Percentiles rank a stretch among this genome's conserved stretches.
These are phyloP conservation scores for Meghimatium bilineatum DNA, from an alignment of 2,888 invertebrate genomes.

Conservation along the genomic window DNA sequence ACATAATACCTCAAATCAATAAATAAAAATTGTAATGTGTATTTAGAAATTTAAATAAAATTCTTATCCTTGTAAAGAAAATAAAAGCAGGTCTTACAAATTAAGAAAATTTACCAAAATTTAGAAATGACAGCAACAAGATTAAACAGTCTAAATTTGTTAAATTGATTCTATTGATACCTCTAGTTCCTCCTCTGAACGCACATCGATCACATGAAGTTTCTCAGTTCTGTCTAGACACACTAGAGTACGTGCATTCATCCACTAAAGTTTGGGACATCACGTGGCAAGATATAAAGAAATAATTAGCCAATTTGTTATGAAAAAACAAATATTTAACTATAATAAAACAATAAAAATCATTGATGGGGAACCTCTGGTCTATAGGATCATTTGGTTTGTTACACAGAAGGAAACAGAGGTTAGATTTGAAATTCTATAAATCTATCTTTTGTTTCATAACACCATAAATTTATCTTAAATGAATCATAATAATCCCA, in stretches of 20 bases:
- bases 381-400: too few relatives aligned
- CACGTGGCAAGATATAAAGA: not conserved
- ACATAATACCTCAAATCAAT: too few relatives aligned
- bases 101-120: not conserved
- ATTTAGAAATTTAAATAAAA: too few relatives aligned
- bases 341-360: not conserved
- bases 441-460: too few relatives aligned
- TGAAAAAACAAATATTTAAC: not conserved
- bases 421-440: too few relatives aligned
- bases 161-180: conserved; percentile 60
- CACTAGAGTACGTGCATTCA: conserved; percentile 89
- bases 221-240: conserved; percentile 91
- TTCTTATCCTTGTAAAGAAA: too few relatives aligned
- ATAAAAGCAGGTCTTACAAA: too few relatives aligned
- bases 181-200: conserved; percentile 90
- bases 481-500: too few relatives aligned
- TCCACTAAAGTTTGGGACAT: conserved; percentile 82
- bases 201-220: conserved; percentile 91
- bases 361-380: too few relatives aligned
- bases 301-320: not conserved
- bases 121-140: not conserved
- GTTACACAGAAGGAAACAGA: too few relatives aligned
- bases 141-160: not conserved
- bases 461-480: too few relatives aligned
- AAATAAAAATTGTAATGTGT: too few relatives aligned